A percentile compares a stretch with the other conserved stretches of the same genome.
Evolutionary conservation across 1,140 invertebrate genomes (phyloP).

Genomic region (Lucilia cuprina): DNA sequence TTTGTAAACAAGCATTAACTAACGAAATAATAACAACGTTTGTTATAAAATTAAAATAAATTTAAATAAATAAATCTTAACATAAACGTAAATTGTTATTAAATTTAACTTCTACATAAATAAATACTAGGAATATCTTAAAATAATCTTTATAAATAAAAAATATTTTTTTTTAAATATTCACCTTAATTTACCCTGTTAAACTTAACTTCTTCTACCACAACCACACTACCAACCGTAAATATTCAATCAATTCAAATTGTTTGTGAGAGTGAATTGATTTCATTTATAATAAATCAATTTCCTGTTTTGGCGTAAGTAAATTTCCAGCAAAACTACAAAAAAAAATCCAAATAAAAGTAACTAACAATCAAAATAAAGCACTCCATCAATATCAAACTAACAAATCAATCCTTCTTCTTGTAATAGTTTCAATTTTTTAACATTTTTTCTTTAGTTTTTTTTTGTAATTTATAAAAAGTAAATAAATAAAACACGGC

Average conservation of each 20-base stretch:
- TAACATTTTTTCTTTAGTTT: not conserved
- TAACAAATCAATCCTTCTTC: slow-evolving; percentile 4
- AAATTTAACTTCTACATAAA: not conserved
- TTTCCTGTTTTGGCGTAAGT: slow-evolving; percentile 10
- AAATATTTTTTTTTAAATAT: no score
- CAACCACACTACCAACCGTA: not conserved
- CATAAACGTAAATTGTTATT: not conserved
- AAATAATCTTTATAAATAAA: not conserved
- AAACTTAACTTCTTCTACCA: not conserved
- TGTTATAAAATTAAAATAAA: not conserved
- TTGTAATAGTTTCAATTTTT: not conserved
- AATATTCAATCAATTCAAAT: not conserved
- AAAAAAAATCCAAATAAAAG: not conserved
- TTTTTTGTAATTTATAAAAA: not conserved
- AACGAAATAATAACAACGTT: not conserved
- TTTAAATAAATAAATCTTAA: not conserved
- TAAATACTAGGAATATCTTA: not conserved
- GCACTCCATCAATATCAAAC: slow-evolving; percentile 9
- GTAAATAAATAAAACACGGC: not conserved
- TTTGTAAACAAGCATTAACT: not conserved
- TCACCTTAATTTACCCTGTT: not conserved
- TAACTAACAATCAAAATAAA: not conserved
- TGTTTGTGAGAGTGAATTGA: not conserved
- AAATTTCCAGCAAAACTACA: not conserved
- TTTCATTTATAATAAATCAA: not conserved